These are phyloP conservation scores for Scophthalmus maximus DNA, from an alignment of 2,113 vertebrate species.

Conservation along the genomic window DNA sequence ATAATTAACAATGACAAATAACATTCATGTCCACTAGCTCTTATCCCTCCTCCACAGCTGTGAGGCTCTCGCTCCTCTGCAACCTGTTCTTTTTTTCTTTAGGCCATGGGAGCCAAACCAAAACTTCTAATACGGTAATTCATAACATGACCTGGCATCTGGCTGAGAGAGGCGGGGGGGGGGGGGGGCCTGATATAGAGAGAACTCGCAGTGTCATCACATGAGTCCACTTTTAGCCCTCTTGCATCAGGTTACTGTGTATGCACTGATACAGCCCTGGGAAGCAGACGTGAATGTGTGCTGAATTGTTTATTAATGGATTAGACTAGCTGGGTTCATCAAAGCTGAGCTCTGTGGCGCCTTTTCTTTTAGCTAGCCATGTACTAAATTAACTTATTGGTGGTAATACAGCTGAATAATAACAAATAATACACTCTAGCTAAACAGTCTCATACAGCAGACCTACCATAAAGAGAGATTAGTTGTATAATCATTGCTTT, in stretches of 20 bases:
- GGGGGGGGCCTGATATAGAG: not conserved
- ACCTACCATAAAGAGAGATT: too few relatives aligned
- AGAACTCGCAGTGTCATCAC: conserved; percentile 70
- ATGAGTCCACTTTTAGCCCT: conserved; percentile 59
- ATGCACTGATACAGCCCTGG: conserved; percentile 65
- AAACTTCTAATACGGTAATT: conserved; percentile 64
- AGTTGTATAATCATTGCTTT: too few relatives aligned
- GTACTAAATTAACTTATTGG: too few relatives aligned
- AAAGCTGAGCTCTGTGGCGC: conserved; percentile 18
- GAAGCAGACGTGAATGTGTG: conserved; percentile 67
- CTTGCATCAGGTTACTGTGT: conserved; percentile 59
- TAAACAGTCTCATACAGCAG: too few relatives aligned
- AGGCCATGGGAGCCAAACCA: conserved; percentile 23
- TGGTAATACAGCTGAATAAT: too few relatives aligned
- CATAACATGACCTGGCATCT: conserved; percentile 57
- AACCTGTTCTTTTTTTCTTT: conserved; percentile 61
- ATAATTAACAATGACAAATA: conserved; percentile 70
- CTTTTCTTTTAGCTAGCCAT: too few relatives aligned
- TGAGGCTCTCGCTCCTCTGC: conserved; percentile 28
- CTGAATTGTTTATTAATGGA: conserved; percentile 63
- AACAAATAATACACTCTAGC: too few relatives aligned
- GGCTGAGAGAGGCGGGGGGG: conserved; percentile 6
- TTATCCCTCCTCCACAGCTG: conserved; percentile 62
- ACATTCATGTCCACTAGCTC: conserved; percentile 43
- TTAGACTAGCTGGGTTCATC: conserved; percentile 46